Percentiles rank a stretch among this genome's conserved stretches.
Conservation (phyloP, 2,888 invertebrate species). For the Drosophila neotestacea region DNA sequence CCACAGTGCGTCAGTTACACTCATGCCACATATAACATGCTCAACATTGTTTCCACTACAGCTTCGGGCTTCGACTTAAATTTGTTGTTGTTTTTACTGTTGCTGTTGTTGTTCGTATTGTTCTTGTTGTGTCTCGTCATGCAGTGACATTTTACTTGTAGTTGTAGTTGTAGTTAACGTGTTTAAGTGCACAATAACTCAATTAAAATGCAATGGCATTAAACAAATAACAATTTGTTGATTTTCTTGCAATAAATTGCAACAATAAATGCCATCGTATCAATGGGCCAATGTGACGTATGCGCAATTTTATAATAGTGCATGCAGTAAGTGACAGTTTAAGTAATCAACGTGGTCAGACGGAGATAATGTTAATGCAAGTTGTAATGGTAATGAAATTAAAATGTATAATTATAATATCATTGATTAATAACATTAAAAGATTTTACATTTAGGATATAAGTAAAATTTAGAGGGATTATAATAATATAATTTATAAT, state of each 20-base stretch:
- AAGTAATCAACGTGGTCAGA: background rate
- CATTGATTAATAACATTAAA: background rate
- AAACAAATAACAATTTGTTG: conserved; percentile 57
- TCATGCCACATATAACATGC: conserved; percentile 31
- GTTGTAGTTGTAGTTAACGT: conserved; percentile 27
- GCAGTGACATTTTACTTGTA: conserved; percentile 11
- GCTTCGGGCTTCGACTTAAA: background rate
- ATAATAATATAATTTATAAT: no score
- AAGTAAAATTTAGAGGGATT: no score
- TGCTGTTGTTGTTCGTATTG: no score
- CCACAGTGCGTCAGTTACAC: conserved; percentile 54
- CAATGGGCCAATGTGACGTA: conserved; percentile 15
- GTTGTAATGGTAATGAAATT: background rate
- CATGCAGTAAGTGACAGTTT: background rate
- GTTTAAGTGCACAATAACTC: conserved; percentile 55
- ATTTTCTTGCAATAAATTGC: conserved; percentile 41
- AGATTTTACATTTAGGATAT: background rate
- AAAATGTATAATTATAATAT: background rate
- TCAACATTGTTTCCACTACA: conserved; percentile 36
- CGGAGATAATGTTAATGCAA: background rate
- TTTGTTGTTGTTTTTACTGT: background rate
- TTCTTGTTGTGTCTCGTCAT: conserved; percentile 4
- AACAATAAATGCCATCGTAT: conserved; percentile 18
- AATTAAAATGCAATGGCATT: conserved; percentile 71
- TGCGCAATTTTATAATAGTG: conserved; percentile 8